phyloP scores from a whole-genome alignment of 2,113 vertebrate genomes.

The Gila orcuttii region DNA sequence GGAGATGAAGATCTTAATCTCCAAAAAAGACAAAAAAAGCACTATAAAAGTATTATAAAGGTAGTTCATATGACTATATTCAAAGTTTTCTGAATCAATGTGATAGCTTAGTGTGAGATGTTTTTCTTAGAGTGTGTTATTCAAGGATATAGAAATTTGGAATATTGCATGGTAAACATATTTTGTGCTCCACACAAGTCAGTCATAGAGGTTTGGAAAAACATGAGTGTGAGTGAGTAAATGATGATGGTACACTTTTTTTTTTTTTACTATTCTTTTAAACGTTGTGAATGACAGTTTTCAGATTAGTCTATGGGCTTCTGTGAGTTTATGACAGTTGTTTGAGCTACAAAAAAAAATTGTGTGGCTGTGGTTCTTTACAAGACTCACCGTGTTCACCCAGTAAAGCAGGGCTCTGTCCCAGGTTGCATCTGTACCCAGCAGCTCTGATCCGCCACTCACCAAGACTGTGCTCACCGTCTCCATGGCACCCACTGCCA shows the following conservation, averaged over 20 bases:
- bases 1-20: neutral
- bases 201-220: neutral
- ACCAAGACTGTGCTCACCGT: constrained; percentile 74
- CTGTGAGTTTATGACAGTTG: neutral
- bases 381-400: constrained; percentile 81
- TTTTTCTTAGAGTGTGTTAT: too few species aligned
- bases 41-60: neutral
- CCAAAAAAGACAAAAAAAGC: neutral
- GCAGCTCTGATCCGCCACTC: constrained; percentile 65
- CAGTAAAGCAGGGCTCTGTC: constrained; percentile 84
- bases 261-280: neutral
- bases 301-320: neutral
- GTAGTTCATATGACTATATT: neutral
- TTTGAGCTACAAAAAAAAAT: neutral
- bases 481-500: constrained; percentile 83
- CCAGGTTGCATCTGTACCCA: constrained; percentile 71
- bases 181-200: neutral
- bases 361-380: neutral
- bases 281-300: neutral
- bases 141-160: neutral
- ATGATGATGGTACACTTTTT: neutral
- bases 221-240: neutral
- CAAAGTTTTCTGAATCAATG: neutral
- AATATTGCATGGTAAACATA: neutral
- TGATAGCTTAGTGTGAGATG: neutral